Conservation (phyloP, 2,113 vertebrate genomes). For the Psephotus haematonotus region DNA sequence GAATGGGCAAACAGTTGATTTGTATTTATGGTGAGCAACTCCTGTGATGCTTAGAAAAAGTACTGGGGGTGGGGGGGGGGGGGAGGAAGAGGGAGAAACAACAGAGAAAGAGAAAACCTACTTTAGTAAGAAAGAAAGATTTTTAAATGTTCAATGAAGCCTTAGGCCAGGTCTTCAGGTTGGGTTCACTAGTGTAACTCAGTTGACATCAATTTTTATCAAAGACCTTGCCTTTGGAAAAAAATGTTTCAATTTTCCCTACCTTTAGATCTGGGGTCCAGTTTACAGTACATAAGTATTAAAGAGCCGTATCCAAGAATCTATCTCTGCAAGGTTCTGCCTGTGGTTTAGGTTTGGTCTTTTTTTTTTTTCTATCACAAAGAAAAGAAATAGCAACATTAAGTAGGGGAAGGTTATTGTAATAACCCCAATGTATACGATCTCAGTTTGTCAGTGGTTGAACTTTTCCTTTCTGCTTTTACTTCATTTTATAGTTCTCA, state of each 20-base stretch:
- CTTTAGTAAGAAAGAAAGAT: not conserved
- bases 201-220: not conserved
- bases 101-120: not conserved
- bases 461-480: constrained; percentile 6
- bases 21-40: constrained; percentile 65
- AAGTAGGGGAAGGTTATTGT: not conserved
- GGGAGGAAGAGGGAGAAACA: not conserved
- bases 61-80: not conserved
- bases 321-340: not conserved
- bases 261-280: not conserved
- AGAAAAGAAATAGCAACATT: not conserved
- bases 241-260: not conserved
- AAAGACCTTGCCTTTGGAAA: not conserved
- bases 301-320: not conserved
- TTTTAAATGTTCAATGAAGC: not conserved
- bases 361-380: not conserved
- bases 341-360: not conserved
- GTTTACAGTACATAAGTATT: not conserved
- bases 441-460: not conserved
- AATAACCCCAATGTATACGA: not conserved
- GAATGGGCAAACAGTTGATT: constrained; percentile 59
- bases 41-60: constrained; percentile 46
- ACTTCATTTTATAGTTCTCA: constrained; percentile 37
- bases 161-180: not conserved
- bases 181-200: not conserved